Base-by-base conservation (phyloP, 2,888 invertebrate species). In the Folsomia manolachei region DNA sequence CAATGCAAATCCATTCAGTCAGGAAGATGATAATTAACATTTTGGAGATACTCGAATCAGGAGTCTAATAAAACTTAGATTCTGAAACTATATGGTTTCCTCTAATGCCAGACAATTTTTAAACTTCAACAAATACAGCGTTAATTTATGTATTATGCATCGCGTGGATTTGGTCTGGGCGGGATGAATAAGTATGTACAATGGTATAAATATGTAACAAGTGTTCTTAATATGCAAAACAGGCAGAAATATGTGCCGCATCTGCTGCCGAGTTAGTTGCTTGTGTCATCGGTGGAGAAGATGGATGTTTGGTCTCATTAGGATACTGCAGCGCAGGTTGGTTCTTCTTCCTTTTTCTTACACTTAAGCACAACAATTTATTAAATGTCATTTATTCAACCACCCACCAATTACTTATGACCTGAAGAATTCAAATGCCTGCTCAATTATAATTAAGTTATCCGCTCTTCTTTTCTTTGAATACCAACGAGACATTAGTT, bases 231-330 rank as follows among this genome's bases (percentile, higher is more conserved):
- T 73, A 69, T 69, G 65, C 52, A 67, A 73, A 73, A 69, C 72
- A 80, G 80, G 76, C 77, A 26, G 80, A 80, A 72, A 78, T 79
- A 69, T 80, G 80, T 76, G 75, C 80, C 19, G 78, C 80, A 73
- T 76, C 80, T 72, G 79, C 76, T 72, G 79, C 80, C n/a, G 80
- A 80, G 70, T 66, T 80, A 63, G 80, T 80, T 69, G 80, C 80
- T 63, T 79, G 78, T 70, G 80, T 80, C 24, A 78, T 79, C 68
- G 79, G 80, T 66, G 80, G 79, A 18, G 80, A 80, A 72, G 80
- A 80, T 75, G 80, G 80, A 70, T 80, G 80, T 72, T 78, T 80
- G 66, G 79, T 80, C 61, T 79, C 79, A 69, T 72, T 80, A 70
- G 79, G 80, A 68, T 80, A 79, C 76, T 79, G 79, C 67, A 79